A percentile compares a stretch with the other conserved stretches of the same genome.
These are phyloP conservation scores for Cyprinodon diabolis DNA, from an alignment of 2,797 vertebrate genomes.

Conservation along the genomic window DNA sequence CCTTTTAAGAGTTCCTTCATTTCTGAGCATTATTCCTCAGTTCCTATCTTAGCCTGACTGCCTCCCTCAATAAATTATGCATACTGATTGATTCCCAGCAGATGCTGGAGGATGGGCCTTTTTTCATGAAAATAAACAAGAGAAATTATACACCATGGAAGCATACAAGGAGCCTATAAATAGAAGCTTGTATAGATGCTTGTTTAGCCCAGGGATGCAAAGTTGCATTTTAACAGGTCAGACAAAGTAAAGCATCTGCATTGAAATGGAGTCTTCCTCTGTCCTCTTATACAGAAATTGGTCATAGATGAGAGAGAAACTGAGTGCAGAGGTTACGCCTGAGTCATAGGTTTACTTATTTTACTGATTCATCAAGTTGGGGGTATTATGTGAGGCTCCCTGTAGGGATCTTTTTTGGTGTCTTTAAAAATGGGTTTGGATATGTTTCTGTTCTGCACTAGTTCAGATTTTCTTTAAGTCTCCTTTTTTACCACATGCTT, in stretches of 20 bases:
- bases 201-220: conserved; percentile 69
- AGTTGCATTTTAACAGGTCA: conserved; percentile 77
- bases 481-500: no score
- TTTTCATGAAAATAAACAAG: conserved; percentile 76
- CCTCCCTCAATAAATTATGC: conserved; percentile 72
- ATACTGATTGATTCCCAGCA: conserved; percentile 72
- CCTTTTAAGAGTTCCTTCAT: conserved; percentile 47
- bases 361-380: no score
- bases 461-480: no score
- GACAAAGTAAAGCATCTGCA: conserved; percentile 62
- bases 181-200: conserved; percentile 60
- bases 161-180: conserved; percentile 73
- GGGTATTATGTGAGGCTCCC: no score
- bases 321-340: not conserved
- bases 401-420: no score
- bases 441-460: no score
- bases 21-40: conserved; percentile 37
- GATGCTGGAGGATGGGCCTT: conserved; percentile 63
- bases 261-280: conserved; percentile 41
- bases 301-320: not conserved
- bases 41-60: conserved; percentile 27
- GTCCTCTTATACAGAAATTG: conserved; percentile 8
- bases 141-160: conserved; percentile 73
- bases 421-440: no score
- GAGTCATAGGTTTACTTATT: not conserved